Evolutionary conservation across 2,797 vertebrate genomes (phyloP).

Genomic region (Danio albolineatus): DNA sequence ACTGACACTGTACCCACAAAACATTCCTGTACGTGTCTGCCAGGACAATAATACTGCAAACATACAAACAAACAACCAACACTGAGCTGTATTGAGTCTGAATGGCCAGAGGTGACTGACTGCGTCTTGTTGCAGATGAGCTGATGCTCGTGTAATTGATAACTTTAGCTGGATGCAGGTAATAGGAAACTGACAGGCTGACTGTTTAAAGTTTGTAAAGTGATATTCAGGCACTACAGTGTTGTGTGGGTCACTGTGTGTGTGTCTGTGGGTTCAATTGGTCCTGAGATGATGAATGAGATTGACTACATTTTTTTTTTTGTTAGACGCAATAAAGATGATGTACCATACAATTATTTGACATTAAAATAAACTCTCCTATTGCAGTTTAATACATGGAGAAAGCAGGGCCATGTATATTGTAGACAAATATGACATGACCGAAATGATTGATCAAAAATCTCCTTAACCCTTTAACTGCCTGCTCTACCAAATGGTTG

Average conservation of each 20-base stretch:
- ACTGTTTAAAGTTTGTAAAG: slow-evolving; percentile 27
- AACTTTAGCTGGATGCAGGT: slow-evolving; percentile 27
- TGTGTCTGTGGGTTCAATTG: not conserved
- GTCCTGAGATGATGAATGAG: not conserved
- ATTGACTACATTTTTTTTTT: not conserved
- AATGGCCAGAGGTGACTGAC: slow-evolving; percentile 14
- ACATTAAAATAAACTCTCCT: not conserved
- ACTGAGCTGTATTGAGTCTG: slow-evolving; percentile 13
- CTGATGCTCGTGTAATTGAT: slow-evolving; percentile 43
- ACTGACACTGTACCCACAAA: slow-evolving; percentile 11
- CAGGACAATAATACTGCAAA: slow-evolving; percentile 23
- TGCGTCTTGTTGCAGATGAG: slow-evolving; percentile 29
- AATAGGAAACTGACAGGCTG: slow-evolving; percentile 32
- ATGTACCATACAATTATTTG: not conserved
- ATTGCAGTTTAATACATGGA: not conserved
- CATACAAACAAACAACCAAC: slow-evolving; percentile 44
- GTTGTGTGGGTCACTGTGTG: not conserved
- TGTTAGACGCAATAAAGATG: slow-evolving; percentile 24
- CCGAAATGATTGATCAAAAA: not conserved
- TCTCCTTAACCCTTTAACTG: not conserved
- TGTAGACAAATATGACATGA: not conserved
- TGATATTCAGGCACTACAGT: slow-evolving; percentile 21
- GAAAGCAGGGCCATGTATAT: not conserved
- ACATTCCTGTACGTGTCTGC: slow-evolving; percentile 11
- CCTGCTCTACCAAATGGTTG: too few relatives aligned